Percentiles rank a stretch among this genome's conserved stretches.
phyloP scores from a whole-genome alignment of 2,888 invertebrate species.

The Coelopa pilipes region DNA sequence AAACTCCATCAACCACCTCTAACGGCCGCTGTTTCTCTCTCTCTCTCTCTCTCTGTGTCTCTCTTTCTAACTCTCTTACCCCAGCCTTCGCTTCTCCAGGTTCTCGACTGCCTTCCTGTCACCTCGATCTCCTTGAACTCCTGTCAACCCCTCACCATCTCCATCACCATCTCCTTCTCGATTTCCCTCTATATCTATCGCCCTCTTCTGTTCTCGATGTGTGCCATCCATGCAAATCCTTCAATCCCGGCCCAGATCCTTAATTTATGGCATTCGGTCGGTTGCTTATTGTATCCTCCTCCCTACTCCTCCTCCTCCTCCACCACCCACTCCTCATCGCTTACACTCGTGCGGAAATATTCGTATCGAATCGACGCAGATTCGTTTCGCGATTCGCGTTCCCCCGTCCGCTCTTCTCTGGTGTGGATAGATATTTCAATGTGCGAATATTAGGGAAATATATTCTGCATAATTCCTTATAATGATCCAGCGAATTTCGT shows the following conservation, averaged over 20 bases:
- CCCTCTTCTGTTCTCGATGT: not conserved
- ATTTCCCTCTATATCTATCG: too few relatives aligned
- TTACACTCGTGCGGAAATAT: too few relatives aligned
- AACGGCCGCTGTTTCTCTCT: not conserved
- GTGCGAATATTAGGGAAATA: too few relatives aligned
- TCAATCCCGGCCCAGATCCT: slow-evolving; percentile 26
- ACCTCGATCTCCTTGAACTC: too few relatives aligned
- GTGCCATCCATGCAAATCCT: slow-evolving; percentile 23
- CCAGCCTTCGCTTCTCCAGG: not conserved
- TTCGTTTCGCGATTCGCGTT: not conserved
- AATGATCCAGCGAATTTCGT: too few relatives aligned
- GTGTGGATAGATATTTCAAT: too few relatives aligned
- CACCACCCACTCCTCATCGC: not conserved
- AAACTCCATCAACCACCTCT: not conserved
- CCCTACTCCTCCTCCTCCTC: not conserved
- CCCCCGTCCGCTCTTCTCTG: not conserved
- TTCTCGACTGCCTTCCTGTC: not conserved
- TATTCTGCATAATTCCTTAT: too few relatives aligned
- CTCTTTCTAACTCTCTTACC: too few relatives aligned
- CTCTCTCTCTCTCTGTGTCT: too few relatives aligned
- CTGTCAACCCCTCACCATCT: too few relatives aligned
- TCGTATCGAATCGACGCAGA: too few relatives aligned
- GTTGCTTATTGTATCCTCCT: not conserved
- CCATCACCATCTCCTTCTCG: too few relatives aligned
- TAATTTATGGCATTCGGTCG: slow-evolving; percentile 11